Evolutionary conservation across 2,113 vertebrate species (phyloP).

Genomic region (Tachysurus fulvidraco): DNA sequence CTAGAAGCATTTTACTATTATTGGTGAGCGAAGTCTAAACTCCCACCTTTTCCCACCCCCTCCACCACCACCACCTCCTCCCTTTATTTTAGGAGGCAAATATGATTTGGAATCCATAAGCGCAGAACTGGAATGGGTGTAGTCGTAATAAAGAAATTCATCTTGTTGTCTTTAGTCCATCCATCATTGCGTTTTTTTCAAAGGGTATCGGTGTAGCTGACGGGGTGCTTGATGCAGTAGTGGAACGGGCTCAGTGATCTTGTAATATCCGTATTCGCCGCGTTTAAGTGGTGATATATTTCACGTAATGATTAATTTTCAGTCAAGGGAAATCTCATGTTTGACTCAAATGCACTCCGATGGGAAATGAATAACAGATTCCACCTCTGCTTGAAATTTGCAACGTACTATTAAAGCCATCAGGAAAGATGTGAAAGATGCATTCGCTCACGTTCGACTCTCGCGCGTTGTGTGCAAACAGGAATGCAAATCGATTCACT

Average conservation of each 20-base stretch:
- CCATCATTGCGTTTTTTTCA: slow-evolving; percentile 72
- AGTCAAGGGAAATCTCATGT: slow-evolving; percentile 67
- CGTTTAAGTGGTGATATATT: slow-evolving; percentile 61
- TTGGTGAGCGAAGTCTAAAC: slow-evolving; percentile 62
- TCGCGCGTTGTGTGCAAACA: slow-evolving; percentile 58
- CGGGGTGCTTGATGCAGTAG: slow-evolving; percentile 33
- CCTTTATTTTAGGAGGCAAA: slow-evolving; percentile 73
- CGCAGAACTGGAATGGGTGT: slow-evolving; percentile 70
- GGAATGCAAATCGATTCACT: slow-evolving; percentile 75
- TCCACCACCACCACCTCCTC: slow-evolving; percentile 29
- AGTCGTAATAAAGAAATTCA: slow-evolving; percentile 74
- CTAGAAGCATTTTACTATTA: slow-evolving; percentile 79
- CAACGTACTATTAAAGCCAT: slow-evolving; percentile 67
- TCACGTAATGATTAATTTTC: slow-evolving; percentile 68
- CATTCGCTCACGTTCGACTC: slow-evolving; percentile 44
- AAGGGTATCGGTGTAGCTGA: slow-evolving; percentile 55
- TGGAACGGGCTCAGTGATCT: slow-evolving; percentile 43
- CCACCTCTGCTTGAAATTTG: slow-evolving; percentile 18
- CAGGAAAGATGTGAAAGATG: slow-evolving; percentile 64
- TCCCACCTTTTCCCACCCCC: slow-evolving; percentile 28
- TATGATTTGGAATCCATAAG: slow-evolving; percentile 75
- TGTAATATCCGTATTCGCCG: slow-evolving; percentile 50
- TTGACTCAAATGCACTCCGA: slow-evolving; percentile 71
- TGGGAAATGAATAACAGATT: slow-evolving; percentile 66
- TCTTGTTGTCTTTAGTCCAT: slow-evolving; percentile 70